Conservation (phyloP, 2,888 invertebrate genomes). For the Lasius platythorax region DNA sequence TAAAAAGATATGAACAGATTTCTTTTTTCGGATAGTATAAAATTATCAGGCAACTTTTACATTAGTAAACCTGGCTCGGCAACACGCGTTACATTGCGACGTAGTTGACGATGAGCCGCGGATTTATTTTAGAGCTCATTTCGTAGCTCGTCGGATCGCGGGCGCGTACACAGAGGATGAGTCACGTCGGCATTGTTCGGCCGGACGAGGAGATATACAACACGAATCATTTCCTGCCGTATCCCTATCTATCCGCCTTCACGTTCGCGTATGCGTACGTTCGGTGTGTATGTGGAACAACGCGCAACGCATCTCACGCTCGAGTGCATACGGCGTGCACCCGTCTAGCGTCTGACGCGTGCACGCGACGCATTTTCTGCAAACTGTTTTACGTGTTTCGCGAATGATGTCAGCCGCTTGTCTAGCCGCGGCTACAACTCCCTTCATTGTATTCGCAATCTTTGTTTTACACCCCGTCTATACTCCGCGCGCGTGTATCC, state of each 20-base stretch:
- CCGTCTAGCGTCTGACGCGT: slow-evolving; percentile 64
- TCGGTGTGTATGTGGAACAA: slow-evolving; percentile 71
- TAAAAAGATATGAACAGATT: not conserved
- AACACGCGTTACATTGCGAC: not conserved
- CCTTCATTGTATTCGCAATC: slow-evolving; percentile 40
- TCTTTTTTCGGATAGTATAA: not conserved
- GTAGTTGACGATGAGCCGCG: slow-evolving; percentile 65
- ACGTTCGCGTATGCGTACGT: slow-evolving; percentile 60
- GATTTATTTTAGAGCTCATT: slow-evolving; percentile 75
- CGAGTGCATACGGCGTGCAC: slow-evolving; percentile 73
- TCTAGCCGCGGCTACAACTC: slow-evolving; percentile 48
- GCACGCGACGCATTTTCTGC: slow-evolving; percentile 70
- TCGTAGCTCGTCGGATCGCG: slow-evolving; percentile 76
- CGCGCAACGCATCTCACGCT: slow-evolving; percentile 81
- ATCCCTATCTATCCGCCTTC: slow-evolving; percentile 77
- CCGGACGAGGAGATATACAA: slow-evolving; percentile 82
- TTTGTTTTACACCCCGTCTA: slow-evolving; percentile 22
- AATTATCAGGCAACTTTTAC: not conserved
- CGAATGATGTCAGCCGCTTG: slow-evolving; percentile 55
- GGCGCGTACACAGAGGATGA: slow-evolving; percentile 77
- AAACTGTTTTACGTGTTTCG: slow-evolving; percentile 57
- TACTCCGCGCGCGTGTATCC: not conserved
- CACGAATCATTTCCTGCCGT: slow-evolving; percentile 84
- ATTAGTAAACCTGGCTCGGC: not conserved
- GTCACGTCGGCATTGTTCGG: slow-evolving; percentile 81